phyloP scores from a whole-genome alignment of 2,888 invertebrate genomes.

The Seladonia tumulorum region DNA sequence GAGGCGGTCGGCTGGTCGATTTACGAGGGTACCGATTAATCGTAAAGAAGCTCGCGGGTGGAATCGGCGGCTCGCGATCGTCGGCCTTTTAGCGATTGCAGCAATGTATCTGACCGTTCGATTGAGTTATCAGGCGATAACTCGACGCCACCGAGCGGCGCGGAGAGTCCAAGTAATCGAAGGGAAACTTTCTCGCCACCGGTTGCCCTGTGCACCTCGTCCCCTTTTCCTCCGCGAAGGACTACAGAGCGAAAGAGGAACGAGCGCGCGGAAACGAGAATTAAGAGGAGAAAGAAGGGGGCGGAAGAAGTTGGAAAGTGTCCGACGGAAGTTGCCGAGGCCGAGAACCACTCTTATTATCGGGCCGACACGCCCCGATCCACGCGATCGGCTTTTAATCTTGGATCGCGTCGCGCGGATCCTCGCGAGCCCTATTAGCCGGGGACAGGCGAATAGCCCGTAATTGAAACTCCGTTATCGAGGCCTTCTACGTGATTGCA shows the following conservation, averaged over 20 bases:
- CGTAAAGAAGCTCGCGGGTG: slow-evolving; percentile 51
- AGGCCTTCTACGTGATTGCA: slow-evolving; percentile 82
- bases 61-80: slow-evolving; percentile 29
- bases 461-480: slow-evolving; percentile 84
- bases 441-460: slow-evolving; percentile 66
- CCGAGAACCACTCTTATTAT: slow-evolving; percentile 62
- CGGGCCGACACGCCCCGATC: slow-evolving; percentile 32
- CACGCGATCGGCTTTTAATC: slow-evolving; percentile 55
- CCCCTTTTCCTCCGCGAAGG: background rate
- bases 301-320: slow-evolving; percentile 46
- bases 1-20: slow-evolving; percentile 26
- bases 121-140: slow-evolving; percentile 78
- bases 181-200: slow-evolving; percentile 73
- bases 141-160: slow-evolving; percentile 62
- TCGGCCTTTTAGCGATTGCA: slow-evolving; percentile 81
- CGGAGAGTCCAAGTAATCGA: slow-evolving; percentile 72
- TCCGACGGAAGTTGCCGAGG: slow-evolving; percentile 63
- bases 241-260: background rate
- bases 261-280: background rate
- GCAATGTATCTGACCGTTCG: slow-evolving; percentile 76
- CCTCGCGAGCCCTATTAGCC: slow-evolving; percentile 64
- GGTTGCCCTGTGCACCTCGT: slow-evolving; percentile 58
- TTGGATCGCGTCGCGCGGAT: slow-evolving; percentile 54
- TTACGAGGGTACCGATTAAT: slow-evolving; percentile 51
- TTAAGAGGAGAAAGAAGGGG: slow-evolving; percentile 24